Percentiles rank a stretch among this genome's conserved stretches.
Conservation (phyloP, 2,797 vertebrate species). For the Takifugu rubripes region DNA sequence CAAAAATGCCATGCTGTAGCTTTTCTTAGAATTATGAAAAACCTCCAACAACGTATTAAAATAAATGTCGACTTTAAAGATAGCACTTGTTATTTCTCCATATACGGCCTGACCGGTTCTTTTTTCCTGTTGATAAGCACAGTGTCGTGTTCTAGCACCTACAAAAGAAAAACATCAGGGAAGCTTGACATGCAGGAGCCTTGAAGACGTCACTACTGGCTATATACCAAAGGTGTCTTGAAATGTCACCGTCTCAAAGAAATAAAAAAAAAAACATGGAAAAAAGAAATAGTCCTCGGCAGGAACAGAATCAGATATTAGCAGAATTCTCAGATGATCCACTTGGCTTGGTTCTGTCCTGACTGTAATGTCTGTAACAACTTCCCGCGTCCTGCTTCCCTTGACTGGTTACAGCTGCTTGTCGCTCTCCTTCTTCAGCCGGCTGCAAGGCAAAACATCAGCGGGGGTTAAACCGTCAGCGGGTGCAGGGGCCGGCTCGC, state of each 20-base stretch:
- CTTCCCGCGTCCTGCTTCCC: constrained; percentile 71
- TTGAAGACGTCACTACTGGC: constrained; percentile 91
- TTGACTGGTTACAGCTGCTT: constrained; percentile 89
- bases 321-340: constrained; percentile 81
- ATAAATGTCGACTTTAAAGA: constrained; percentile 97
- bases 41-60: constrained; percentile 99
- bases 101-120: constrained; percentile 81
- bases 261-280: constrained; percentile 60
- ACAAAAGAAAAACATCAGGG: constrained; percentile 83
- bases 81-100: constrained; percentile 93
- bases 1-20: constrained; percentile 96
- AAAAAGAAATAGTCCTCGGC: constrained; percentile 56
- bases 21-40: constrained; percentile 94
- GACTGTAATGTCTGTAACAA: constrained; percentile 72
- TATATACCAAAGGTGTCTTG: constrained; percentile 76
- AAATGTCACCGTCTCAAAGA: constrained; percentile 84
- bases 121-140: constrained; percentile 78
- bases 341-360: constrained; percentile 72
- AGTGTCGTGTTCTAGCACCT: constrained; percentile 96
- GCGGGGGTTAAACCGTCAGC: background rate
- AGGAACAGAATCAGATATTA: constrained; percentile 48
- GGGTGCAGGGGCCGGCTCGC: too few relatives aligned
- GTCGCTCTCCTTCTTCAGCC: constrained; percentile 99
- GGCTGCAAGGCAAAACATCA: constrained; percentile 76
- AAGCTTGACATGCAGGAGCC: constrained; percentile 95